phyloP scores from a whole-genome alignment of 2,888 invertebrate species.

The Dasysyrphus albostriatus region DNA sequence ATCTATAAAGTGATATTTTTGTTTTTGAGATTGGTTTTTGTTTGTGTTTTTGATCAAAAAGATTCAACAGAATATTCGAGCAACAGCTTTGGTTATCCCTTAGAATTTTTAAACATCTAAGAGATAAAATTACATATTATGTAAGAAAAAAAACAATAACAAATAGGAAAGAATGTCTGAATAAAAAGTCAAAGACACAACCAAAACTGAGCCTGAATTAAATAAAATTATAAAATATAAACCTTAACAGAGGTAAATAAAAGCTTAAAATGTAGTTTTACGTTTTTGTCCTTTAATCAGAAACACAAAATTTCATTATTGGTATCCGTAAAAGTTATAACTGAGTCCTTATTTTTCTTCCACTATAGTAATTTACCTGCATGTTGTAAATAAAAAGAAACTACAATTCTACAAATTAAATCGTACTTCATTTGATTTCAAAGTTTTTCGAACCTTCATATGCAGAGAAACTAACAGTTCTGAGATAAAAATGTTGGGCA shows the following conservation, averaged over 20 bases:
- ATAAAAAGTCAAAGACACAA: conserved; percentile 33
- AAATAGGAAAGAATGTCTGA: not conserved
- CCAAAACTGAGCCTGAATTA: conserved; percentile 41
- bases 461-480: too few species aligned
- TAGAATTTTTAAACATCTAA: conserved; percentile 19
- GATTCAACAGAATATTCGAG: conserved; percentile 12
- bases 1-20: conserved; percentile 52
- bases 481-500: too few species aligned
- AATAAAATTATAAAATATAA: conserved; percentile 2
- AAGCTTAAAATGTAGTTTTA: not conserved
- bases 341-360: not conserved
- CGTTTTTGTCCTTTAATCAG: not conserved
- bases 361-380: not conserved
- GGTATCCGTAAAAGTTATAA: not conserved
- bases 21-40: conserved; percentile 26
- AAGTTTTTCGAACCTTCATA: not conserved
- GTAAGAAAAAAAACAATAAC: conserved; percentile 15
- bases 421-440: not conserved
- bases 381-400: not conserved
- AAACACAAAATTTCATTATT: not conserved
- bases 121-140: not conserved
- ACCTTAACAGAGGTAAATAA: not conserved
- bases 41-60: conserved; percentile 37
- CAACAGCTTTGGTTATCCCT: conserved; percentile 44
- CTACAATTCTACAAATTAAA: not conserved